Conservation (phyloP, 2,797 vertebrate genomes). For the Mus caroli region DNA sequence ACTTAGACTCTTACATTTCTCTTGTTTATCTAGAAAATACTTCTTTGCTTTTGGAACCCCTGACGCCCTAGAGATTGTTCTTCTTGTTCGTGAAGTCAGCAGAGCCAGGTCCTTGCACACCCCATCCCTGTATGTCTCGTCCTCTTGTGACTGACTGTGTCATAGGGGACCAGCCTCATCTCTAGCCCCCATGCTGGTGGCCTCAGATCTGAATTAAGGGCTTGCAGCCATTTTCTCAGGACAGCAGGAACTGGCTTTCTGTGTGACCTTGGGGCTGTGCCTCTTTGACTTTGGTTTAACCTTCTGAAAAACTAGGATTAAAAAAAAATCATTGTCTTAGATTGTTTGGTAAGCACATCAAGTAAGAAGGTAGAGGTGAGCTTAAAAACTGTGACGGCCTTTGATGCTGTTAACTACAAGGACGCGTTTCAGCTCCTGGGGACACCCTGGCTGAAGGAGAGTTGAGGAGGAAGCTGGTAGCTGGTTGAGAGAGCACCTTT, state of each 20-base stretch:
- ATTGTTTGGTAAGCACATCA: background rate
- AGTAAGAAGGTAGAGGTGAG: background rate
- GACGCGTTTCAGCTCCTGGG: background rate
- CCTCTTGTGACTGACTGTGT: background rate
- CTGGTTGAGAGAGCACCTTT: accelerated
- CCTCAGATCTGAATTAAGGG: too few relatives aligned
- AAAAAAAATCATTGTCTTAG: background rate
- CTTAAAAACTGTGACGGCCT: accelerated
- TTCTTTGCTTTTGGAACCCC: background rate
- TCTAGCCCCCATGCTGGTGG: accelerated
- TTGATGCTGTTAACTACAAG: background rate
- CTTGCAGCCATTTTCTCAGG: background rate
- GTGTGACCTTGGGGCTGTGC: background rate
- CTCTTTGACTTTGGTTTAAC: background rate
- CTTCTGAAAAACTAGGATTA: slow-evolving; percentile 12
- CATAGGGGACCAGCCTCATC: background rate
- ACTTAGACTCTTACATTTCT: background rate
- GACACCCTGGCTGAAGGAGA: background rate
- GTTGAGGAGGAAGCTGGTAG: background rate
- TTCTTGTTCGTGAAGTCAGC: background rate
- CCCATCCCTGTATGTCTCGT: accelerated
- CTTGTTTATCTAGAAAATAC: slow-evolving; percentile 48
- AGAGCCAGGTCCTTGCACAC: background rate
- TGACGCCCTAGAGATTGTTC: background rate
- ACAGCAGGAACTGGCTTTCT: background rate